These are phyloP conservation scores for Molossus molossus DNA, from an alignment of 2,797 vertebrate species.

Conservation along the genomic window DNA sequence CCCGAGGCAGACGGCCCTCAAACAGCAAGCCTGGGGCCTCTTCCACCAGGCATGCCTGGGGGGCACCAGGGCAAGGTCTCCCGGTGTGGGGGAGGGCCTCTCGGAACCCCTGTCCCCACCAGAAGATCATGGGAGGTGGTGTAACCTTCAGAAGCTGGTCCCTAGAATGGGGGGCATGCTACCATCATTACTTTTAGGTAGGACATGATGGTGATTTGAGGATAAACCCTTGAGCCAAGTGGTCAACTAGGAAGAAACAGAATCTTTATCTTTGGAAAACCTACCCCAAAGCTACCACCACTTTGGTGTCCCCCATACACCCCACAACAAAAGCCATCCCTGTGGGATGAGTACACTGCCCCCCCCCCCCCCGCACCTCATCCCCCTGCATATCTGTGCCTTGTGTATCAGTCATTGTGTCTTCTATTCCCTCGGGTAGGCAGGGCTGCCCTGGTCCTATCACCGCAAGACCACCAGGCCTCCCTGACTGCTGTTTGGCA, in stretches of 20 bases:
- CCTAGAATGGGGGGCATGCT: background rate
- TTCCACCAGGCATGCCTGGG: too few relatives aligned
- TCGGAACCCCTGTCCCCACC: background rate
- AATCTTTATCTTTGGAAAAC: constrained; percentile 30
- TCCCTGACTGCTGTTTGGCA: background rate
- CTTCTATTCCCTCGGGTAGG: background rate
- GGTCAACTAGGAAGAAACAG: background rate
- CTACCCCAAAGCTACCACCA: background rate
- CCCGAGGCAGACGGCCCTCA: background rate
- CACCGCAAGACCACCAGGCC: background rate
- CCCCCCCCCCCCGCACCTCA: background rate
- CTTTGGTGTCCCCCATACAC: too few relatives aligned
- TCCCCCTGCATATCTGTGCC: background rate
- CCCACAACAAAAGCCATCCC: background rate
- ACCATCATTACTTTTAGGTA: background rate
- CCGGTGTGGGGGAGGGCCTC: background rate
- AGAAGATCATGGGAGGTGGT: background rate
- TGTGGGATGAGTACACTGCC: accelerated
- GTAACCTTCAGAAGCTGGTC: background rate
- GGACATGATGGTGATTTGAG: background rate
- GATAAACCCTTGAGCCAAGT: background rate
- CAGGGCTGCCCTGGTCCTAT: background rate
- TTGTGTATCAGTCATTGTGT: background rate
- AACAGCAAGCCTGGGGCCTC: background rate
- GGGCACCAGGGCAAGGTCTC: background rate